Evolutionary conservation across 92 coral and sea anemone species (phyloP).

Genomic region (Paramuricea clavata): DNA sequence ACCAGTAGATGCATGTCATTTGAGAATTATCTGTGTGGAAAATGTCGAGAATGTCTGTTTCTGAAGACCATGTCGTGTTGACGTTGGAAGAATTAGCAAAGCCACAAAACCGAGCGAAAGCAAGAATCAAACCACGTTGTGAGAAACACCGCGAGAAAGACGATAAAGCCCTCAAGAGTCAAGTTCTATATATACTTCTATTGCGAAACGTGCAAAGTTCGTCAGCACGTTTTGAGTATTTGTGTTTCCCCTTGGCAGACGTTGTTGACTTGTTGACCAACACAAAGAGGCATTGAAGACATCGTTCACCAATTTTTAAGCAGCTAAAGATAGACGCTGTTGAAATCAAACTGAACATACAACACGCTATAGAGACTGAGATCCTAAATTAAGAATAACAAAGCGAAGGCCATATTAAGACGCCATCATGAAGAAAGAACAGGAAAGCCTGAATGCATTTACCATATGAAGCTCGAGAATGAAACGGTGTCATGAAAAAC

Average conservation of each 20-base stretch:
- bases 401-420: background rate
- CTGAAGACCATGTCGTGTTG: background rate
- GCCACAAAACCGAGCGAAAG: constrained; percentile 16
- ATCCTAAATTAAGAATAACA: background rate
- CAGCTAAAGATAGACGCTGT: background rate
- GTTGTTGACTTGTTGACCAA: too few species aligned
- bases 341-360: background rate
- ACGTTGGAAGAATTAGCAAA: constrained; percentile 14
- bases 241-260: background rate
- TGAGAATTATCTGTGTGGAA: background rate
- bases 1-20: background rate
- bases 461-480: background rate
- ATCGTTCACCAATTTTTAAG: background rate
- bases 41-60: background rate
- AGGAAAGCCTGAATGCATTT: background rate
- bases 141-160: constrained; percentile 1
- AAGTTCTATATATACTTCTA: too few species aligned
- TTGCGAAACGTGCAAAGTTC: constrained; percentile 15
- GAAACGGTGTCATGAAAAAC: constrained; percentile 7
- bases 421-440: background rate
- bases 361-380: background rate
- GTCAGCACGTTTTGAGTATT: background rate
- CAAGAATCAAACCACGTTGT: background rate
- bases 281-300: background rate
- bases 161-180: too few species aligned